Evolutionary conservation across 2,113 vertebrate genomes (phyloP).

Genomic region (Stegastes partitus): DNA sequence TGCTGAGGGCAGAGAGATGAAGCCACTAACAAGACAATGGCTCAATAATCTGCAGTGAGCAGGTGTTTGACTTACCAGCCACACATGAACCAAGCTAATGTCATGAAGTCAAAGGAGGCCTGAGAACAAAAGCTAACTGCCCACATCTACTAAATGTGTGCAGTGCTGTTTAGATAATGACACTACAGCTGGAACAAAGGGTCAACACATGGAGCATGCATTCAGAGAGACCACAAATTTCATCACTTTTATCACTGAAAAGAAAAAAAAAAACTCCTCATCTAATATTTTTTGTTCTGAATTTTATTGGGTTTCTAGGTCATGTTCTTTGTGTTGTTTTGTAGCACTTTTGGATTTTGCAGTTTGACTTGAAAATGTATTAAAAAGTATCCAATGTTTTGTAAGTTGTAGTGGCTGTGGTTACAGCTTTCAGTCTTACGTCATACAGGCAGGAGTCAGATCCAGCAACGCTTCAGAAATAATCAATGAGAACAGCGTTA

Average conservation of each 20-base stretch:
- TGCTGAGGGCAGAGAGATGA: neutral
- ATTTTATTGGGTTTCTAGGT: too few species aligned
- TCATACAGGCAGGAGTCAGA: neutral
- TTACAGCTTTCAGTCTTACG: too few species aligned
- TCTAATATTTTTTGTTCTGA: too few species aligned
- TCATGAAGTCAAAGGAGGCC: neutral
- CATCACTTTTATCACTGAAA: neutral
- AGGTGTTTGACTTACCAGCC: neutral
- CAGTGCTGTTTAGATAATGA: neutral
- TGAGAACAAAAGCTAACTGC: neutral
- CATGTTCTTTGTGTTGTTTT: too few species aligned
- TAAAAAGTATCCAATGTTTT: too few species aligned
- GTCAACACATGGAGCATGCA: neutral
- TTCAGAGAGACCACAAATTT: neutral
- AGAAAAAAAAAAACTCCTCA: neutral
- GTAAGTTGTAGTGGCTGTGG: too few species aligned
- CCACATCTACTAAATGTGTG: neutral
- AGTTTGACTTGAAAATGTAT: too few species aligned
- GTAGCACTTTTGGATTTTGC: too few species aligned
- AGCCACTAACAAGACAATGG: neutral
- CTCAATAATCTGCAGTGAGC: neutral
- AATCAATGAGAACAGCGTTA: neutral
- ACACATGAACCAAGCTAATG: neutral
- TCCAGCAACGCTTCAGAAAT: neutral
- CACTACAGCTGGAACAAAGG: neutral